phyloP scores from a whole-genome alignment of 2,888 invertebrate species.

The Drosophila koepferae region DNA sequence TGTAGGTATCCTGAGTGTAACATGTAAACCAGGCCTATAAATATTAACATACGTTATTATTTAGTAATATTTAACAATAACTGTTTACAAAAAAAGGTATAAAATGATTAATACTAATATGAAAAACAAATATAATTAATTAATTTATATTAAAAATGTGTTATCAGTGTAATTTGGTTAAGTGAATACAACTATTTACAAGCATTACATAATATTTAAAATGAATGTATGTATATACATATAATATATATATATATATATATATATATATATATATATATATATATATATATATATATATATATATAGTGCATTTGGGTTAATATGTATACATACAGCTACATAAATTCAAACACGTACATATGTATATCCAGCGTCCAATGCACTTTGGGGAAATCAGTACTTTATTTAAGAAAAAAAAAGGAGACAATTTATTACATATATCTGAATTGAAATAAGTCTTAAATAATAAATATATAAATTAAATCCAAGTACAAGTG shows the following conservation, averaged over 20 bases:
- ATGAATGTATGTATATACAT: neutral
- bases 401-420: slow-evolving; percentile 36
- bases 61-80: neutral
- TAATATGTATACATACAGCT: neutral
- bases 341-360: neutral
- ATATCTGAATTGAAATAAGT: slow-evolving; percentile 48
- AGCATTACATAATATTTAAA: slow-evolving; percentile 1
- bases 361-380: neutral
- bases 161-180: slow-evolving; percentile 3
- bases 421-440: slow-evolving; percentile 36
- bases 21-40: neutral
- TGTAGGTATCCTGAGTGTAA: neutral
- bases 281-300: neutral
- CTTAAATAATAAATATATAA: slow-evolving; percentile 54
- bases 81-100: neutral
- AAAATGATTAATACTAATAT: neutral
- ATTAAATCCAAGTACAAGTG: slow-evolving; percentile 1
- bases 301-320: neutral
- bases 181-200: slow-evolving; percentile 5
- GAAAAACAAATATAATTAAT: neutral
- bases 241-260: neutral
- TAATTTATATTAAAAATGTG: slow-evolving; percentile 6
- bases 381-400: slow-evolving; percentile 15
- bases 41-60: neutral
- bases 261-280: slow-evolving; percentile 1